A percentile compares a stretch with the other conserved stretches of the same genome.
Evolutionary conservation across 2,113 vertebrate genomes (phyloP).

Genomic region (Ibidorhyncha struthersii): DNA sequence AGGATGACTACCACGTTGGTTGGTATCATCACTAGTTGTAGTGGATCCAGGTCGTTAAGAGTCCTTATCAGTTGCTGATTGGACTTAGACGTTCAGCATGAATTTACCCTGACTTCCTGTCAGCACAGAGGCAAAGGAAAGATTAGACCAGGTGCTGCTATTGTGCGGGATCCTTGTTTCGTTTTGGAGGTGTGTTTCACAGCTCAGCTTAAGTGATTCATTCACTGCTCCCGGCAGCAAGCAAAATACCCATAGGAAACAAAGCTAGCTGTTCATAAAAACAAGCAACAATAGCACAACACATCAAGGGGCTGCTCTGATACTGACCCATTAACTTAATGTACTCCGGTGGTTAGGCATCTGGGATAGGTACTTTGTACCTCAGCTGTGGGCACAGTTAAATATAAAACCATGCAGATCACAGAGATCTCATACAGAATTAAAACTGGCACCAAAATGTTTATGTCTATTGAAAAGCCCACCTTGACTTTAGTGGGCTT

Average conservation of each 20-base stretch:
- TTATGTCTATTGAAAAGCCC: neutral
- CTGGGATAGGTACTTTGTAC: neutral
- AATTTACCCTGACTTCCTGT: neutral
- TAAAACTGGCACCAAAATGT: neutral
- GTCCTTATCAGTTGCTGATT: neutral
- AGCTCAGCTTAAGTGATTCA: neutral
- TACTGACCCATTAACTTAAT: neutral
- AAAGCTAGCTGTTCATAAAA: neutral
- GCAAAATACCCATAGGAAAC: neutral
- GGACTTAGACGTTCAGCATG: neutral
- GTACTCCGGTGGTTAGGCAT: neutral
- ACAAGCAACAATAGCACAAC: neutral
- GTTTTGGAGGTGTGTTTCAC: neutral
- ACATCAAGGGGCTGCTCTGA: neutral
- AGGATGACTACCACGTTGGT: neutral
- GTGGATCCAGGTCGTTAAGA: neutral
- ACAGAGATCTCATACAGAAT: neutral
- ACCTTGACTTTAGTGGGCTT: neutral
- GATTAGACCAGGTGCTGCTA: neutral
- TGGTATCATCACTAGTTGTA: neutral
- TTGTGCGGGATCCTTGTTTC: neutral
- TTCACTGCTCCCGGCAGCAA: neutral
- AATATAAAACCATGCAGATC: neutral
- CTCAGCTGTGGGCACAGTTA: neutral
- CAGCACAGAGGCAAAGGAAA: neutral